Evolutionary conservation across 2,888 invertebrate species (phyloP).

Genomic region (Synergus umbraculus): DNA sequence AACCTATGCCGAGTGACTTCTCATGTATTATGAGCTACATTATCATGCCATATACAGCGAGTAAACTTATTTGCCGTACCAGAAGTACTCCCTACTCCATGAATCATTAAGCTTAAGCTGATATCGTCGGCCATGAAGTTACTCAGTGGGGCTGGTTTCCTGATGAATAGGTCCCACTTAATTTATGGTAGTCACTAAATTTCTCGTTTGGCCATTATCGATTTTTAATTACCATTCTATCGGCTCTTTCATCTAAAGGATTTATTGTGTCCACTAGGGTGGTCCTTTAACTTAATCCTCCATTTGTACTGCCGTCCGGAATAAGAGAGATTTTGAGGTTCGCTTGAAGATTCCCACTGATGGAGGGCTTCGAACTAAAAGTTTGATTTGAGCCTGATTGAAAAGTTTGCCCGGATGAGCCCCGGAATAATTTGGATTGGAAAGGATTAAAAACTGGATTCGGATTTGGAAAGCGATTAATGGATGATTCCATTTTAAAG

Average conservation of each 20-base stretch:
- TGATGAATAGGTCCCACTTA: neutral
- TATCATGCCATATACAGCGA: neutral
- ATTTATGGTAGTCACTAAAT: neutral
- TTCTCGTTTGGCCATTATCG: neutral
- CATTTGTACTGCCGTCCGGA: too few relatives aligned
- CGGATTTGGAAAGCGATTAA: too few relatives aligned
- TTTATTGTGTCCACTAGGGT: neutral
- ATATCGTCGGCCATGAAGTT: neutral
- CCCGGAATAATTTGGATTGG: too few relatives aligned
- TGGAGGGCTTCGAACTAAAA: too few relatives aligned
- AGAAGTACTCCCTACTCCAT: slow-evolving; percentile 62
- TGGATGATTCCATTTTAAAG: too few relatives aligned
- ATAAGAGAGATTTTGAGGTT: too few relatives aligned
- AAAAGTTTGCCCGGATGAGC: too few relatives aligned
- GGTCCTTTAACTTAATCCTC: neutral
- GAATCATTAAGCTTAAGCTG: slow-evolving; percentile 22
- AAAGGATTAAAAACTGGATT: too few relatives aligned
- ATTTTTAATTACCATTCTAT: neutral
- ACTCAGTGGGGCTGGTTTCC: neutral
- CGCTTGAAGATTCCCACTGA: too few relatives aligned
- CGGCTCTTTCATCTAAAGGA: neutral
- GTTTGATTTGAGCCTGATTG: too few relatives aligned
- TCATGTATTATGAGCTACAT: neutral
- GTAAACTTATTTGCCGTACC: slow-evolving; percentile 59
- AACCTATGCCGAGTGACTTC: slow-evolving; percentile 1